Base-by-base conservation (phyloP, 2,797 vertebrate genomes). In the Cheracebus regulus region DNA sequence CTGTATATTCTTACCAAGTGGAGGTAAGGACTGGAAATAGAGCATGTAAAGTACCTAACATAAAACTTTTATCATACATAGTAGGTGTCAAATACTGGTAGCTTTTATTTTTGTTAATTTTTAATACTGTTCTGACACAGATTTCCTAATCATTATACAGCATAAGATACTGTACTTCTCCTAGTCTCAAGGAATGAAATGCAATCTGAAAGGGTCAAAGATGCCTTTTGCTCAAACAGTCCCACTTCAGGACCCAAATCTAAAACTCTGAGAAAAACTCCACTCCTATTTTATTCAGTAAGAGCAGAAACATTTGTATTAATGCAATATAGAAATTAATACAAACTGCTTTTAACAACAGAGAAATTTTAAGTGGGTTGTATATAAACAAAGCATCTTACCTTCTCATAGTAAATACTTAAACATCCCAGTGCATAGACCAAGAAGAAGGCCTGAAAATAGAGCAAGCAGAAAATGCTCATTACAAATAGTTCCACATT, bases 341-440 rank as follows among this genome's bases (percentile, higher is more conserved):
- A 75, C 7, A 30, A 80, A 4, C 11, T 39, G 28, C 57, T 88
- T 89, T 84, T 58, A 52, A 41, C 1, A 73, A 28, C 13, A 58
- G 73, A 57, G 73, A 86, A 75, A 33, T 28, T 15, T 44, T 33
- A 81, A n/a, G 64, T 28, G 50, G 50, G 64, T 2, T 48, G 12
- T 44, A 20, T 36, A 12, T 46, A 57, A 70, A 85, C 39, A 30
- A 73, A 88, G 76, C 52, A 78, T 73, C 98, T 99, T 99, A 99
- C 99, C 99, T 99, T 99, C 48, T 99, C 97, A 14, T 98, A 98
- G 98, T 98, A 99, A 97, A 99, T 98, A 72, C 98, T 99, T 89
- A 99, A 98, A 93, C 99, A 99, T 79, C 99, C 99, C 86, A 99
- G 98, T 41, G 99, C 99, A 80, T 99, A 99, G 33, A 99, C 99